Conservation (phyloP, 2,888 invertebrate species). For the Tipula vernalis region DNA sequence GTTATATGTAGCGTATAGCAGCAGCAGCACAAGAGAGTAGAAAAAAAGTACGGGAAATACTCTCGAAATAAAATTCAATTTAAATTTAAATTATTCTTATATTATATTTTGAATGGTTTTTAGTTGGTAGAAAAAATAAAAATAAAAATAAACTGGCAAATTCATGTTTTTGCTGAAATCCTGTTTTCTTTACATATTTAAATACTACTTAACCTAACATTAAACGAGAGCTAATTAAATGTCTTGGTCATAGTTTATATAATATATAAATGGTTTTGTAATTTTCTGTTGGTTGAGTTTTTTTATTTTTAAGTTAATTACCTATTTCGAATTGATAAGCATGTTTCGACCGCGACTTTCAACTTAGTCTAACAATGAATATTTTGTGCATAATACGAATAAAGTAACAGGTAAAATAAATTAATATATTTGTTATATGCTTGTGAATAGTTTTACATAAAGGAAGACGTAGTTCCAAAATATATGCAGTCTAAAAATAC, state of each 20-base stretch:
- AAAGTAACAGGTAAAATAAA: too few species aligned
- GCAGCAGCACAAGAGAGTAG: background rate
- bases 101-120: background rate
- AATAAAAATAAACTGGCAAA: background rate
- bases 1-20: background rate
- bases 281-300: background rate
- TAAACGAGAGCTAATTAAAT: background rate
- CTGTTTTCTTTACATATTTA: background rate
- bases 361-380: too few species aligned
- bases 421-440: too few species aligned
- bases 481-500: too few species aligned
- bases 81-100: background rate
- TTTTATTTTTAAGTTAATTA: background rate
- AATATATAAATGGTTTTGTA: background rate
- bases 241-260: background rate
- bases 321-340: too few species aligned
- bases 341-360: too few species aligned
- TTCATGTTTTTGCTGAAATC: background rate
- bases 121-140: background rate
- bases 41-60: background rate
- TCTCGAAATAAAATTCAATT: background rate
- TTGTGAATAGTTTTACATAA: too few species aligned
- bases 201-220: background rate
- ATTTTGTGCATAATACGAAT: too few species aligned
- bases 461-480: too few species aligned